Evolutionary conservation across 2,797 vertebrate genomes (phyloP).

Genomic region (Pygocentrus nattereri): DNA sequence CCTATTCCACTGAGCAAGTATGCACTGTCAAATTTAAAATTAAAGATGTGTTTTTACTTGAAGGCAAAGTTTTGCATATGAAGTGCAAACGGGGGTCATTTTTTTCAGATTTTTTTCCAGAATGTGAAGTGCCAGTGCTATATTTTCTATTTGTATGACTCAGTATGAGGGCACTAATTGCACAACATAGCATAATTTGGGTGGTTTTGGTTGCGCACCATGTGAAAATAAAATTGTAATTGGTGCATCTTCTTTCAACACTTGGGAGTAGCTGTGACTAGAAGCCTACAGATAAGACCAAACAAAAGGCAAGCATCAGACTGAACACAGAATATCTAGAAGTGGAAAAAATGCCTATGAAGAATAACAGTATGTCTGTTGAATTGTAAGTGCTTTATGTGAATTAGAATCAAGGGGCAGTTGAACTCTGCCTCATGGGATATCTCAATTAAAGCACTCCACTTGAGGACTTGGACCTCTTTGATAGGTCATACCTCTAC

Average conservation of each 20-base stretch:
- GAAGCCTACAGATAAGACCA: conserved; percentile 17
- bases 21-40: not conserved
- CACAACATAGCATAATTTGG: conserved; percentile 5
- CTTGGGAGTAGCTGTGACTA: conserved; percentile 5
- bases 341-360: conserved; percentile 35
- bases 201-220: not conserved
- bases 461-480: conserved; percentile 33
- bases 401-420: conserved; percentile 37
- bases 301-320: conserved; percentile 24
- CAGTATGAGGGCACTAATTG: conserved; percentile 15
- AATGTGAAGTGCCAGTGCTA: not conserved
- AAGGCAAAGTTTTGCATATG: not conserved
- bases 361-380: conserved; percentile 44
- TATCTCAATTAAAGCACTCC: conserved; percentile 41
- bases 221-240: conserved; percentile 23
- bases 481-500: conserved; percentile 21
- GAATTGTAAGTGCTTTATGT: conserved; percentile 39
- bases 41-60: conserved; percentile 16
- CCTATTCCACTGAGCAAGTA: conserved; percentile 3
- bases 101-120: not conserved
- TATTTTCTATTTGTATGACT: conserved; percentile 3
- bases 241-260: conserved; percentile 1
- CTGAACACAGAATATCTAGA: not conserved
- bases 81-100: not conserved
- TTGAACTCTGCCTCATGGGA: conserved; percentile 27